Evolutionary conservation across 2,113 vertebrate species (phyloP), one percentile per base, ranked within the genome.

Genomic region (Haemorhous mexicanus): DNA sequence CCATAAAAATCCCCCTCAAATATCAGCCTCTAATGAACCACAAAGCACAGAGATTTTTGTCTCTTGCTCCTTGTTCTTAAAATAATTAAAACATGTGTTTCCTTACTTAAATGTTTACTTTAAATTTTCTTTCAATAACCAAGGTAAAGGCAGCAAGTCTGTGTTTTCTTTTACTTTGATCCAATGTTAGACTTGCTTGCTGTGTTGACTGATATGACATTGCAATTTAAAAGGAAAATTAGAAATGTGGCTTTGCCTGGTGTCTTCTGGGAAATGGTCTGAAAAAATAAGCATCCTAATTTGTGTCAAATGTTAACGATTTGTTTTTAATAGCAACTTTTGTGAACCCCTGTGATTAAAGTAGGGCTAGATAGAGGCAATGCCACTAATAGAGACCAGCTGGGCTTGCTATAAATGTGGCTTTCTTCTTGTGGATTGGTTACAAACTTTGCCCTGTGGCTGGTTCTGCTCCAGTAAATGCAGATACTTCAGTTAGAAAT

Each of bases 361-460:
- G 13, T 28, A 44, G n/a, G 47, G 17, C 44, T 81, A 62, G n/a
- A 70, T 13, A 67, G 56, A 81, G 13, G 47, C 84, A 90, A 81
- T 78, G 44, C 4, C 8, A 9, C 33, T 81, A 68, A 78, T 3
- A 56, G 39, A 49, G 73, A 95, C 27, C 64, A 94, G 47, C 56
- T 94, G 80, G 41, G 13, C 28, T 87, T 75, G 30, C 19, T 69
- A 28, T 49, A 95, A 87, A 56, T 43, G 44, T 9, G 1, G 3
- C 4, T 89, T 90, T 86, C 41, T 83, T 90, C n/a, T 77, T 86
- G 49, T 69, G 24, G n/a, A 47, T 87, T 49, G 41, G 46, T 83
- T 82, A 68, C 55, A 84, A 92, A 68, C 89, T 94, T 93, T 90
- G 52, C 80, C 83, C 64, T 59, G 47, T 93, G 91, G 86, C 86